Evolutionary conservation across 2,888 invertebrate species (phyloP).

Genomic region (Matsumyia berberina): DNA sequence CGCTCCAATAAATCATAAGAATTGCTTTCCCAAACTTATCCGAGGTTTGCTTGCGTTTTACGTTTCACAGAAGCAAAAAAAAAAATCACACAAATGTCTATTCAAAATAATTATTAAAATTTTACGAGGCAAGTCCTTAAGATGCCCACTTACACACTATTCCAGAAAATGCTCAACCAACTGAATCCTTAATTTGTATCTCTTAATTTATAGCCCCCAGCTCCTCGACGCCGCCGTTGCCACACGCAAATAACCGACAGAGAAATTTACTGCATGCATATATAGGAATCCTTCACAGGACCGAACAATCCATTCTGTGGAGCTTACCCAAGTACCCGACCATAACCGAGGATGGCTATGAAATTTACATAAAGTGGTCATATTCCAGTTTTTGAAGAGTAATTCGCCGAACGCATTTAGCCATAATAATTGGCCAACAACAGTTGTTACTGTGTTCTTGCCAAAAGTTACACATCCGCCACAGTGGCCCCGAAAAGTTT

Average conservation of each 20-base stretch:
- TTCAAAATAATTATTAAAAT: conserved; percentile 41
- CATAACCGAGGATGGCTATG: conserved; percentile 56
- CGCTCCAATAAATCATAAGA: background rate
- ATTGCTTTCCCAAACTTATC: background rate
- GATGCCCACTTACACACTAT: conserved; percentile 37
- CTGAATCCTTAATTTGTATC: conserved; percentile 60
- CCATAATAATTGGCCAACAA: conserved; percentile 69
- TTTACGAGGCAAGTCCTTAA: conserved; percentile 29
- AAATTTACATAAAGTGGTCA: conserved; percentile 71
- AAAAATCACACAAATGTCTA: conserved; percentile 20
- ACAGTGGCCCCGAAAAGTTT: conserved; percentile 1
- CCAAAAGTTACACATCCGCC: conserved; percentile 41
- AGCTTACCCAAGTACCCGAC: background rate
- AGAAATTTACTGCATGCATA: conserved; percentile 12
- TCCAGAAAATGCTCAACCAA: conserved; percentile 42
- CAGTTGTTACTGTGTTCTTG: conserved; percentile 29
- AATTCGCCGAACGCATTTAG: conserved; percentile 57
- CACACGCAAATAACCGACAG: background rate
- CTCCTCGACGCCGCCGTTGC: no score
- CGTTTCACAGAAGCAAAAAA: background rate
- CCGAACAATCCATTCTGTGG: background rate
- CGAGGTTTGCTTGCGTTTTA: conserved; percentile 3
- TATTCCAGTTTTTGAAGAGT: conserved; percentile 63
- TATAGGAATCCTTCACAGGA: conserved; percentile 8
- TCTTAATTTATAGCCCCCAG: conserved; percentile 47